These are phyloP conservation scores for Cryptocheilus praepositus DNA, from an alignment of 2,888 invertebrate species.

Conservation along the genomic window DNA sequence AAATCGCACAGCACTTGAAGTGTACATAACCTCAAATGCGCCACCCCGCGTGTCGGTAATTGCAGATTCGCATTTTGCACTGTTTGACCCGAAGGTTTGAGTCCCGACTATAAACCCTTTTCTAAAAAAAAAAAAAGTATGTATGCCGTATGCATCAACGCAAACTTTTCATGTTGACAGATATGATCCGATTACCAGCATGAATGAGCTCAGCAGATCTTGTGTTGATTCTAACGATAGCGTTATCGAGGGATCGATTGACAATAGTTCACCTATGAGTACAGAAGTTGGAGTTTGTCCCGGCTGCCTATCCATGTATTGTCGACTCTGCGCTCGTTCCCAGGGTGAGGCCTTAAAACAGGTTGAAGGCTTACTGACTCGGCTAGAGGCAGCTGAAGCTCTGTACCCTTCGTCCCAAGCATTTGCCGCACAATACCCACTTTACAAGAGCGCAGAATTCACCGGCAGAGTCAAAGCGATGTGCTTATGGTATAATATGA, in stretches of 20 bases:
- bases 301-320: conserved; percentile 86
- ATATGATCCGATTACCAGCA: conserved; percentile 57
- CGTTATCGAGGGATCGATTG: conserved; percentile 33
- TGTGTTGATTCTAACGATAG: conserved; percentile 46
- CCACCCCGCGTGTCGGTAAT: too few relatives aligned
- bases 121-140: background rate
- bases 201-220: conserved; percentile 39
- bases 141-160: conserved; percentile 1
- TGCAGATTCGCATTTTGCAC: too few relatives aligned
- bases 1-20: too few relatives aligned
- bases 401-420: conserved; percentile 90
- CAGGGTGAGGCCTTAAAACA: conserved; percentile 86
- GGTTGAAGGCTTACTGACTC: conserved; percentile 83
- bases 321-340: conserved; percentile 82
- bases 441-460: conserved; percentile 81
- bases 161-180: conserved; percentile 33
- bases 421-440: conserved; percentile 84
- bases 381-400: conserved; percentile 85
- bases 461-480: conserved; percentile 85
- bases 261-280: conserved; percentile 37
- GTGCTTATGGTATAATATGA: conserved; percentile 95
- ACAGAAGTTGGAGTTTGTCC: conserved; percentile 72
- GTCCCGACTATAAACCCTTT: too few relatives aligned
- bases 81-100: too few relatives aligned
- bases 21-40: too few relatives aligned